Conservation (phyloP, 2,888 invertebrate species). For the Hydraecia micacea region DNA sequence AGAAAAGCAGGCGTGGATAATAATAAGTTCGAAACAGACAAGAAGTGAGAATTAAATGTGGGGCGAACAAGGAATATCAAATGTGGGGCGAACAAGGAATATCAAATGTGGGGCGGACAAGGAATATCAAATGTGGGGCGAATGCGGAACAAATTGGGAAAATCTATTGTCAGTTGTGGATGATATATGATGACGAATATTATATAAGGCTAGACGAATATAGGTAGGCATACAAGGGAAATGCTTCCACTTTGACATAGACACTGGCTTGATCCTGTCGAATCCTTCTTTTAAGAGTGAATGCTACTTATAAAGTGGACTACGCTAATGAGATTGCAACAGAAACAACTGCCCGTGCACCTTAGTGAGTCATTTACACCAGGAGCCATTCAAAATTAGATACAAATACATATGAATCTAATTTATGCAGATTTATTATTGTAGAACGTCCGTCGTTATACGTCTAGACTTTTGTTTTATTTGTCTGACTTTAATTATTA, state of each 20-base stretch:
- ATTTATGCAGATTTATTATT: slow-evolving; percentile 37
- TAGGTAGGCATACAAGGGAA: not conserved
- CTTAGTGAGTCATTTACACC: slow-evolving; percentile 36
- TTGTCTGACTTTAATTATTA: slow-evolving; percentile 45
- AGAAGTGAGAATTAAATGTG: not conserved
- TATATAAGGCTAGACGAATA: no score
- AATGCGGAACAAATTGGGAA: not conserved
- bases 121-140: not conserved
- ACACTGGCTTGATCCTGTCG: not conserved
- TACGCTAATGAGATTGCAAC: slow-evolving; percentile 28
- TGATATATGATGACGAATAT: not conserved
- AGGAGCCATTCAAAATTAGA: not conserved
- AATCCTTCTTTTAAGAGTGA: not conserved
- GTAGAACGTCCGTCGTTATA: slow-evolving; percentile 33
- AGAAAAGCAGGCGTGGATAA: not conserved
- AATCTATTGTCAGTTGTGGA: not conserved
- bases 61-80: not conserved
- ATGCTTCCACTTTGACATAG: not conserved
- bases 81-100: not conserved
- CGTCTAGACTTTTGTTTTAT: slow-evolving; percentile 61
- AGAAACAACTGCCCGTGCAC: slow-evolving; percentile 24
- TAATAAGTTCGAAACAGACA: not conserved
- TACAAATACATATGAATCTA: slow-evolving; percentile 3
- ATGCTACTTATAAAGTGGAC: not conserved
- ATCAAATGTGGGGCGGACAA: not conserved